Evolutionary conservation across 2,888 invertebrate species (phyloP).

Genomic region (Octonoba sinensis): DNA sequence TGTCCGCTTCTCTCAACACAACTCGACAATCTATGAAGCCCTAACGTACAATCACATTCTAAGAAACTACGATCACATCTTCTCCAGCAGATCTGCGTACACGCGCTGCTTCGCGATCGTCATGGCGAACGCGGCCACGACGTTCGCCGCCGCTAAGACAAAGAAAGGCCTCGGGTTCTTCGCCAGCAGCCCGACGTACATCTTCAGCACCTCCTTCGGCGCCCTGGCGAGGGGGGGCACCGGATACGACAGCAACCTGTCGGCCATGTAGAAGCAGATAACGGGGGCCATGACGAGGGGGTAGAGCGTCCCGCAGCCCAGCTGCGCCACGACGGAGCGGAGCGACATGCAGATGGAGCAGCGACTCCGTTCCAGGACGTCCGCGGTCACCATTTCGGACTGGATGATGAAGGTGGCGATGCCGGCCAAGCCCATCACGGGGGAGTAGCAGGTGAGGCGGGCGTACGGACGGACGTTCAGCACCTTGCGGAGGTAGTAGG

Average conservation of each 20-base stretch:
- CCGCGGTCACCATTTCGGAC: not conserved
- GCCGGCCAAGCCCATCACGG: slow-evolving; percentile 2
- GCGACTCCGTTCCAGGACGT: not conserved
- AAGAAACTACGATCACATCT: no score
- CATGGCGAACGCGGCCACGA: not conserved
- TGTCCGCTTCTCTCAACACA: no score
- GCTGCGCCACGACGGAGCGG: slow-evolving; percentile 6
- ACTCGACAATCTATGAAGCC: no score
- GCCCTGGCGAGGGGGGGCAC: slow-evolving; percentile 35
- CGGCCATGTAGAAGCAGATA: slow-evolving; percentile 29
- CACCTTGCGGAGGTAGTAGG: slow-evolving; percentile 25
- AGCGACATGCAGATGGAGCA: slow-evolving; percentile 18
- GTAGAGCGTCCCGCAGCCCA: slow-evolving; percentile 16
- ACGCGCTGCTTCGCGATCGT: slow-evolving; percentile 8
- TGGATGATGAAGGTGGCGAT: not conserved
- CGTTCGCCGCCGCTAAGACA: slow-evolving; percentile 2
- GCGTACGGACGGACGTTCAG: slow-evolving; percentile 26
- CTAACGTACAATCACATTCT: no score
- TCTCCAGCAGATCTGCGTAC: no score
- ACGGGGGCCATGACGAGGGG: slow-evolving; percentile 21
- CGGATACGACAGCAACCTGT: slow-evolving; percentile 38
- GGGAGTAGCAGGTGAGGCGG: slow-evolving; percentile 30
- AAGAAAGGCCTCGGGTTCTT: slow-evolving; percentile 17
- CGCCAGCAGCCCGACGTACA: slow-evolving; percentile 5
- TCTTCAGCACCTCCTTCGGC: slow-evolving; percentile 16